These are phyloP conservation scores for Caenorhabditis sinica DNA, from an alignment of 2,888 invertebrate genomes.

Conservation along the genomic window DNA sequence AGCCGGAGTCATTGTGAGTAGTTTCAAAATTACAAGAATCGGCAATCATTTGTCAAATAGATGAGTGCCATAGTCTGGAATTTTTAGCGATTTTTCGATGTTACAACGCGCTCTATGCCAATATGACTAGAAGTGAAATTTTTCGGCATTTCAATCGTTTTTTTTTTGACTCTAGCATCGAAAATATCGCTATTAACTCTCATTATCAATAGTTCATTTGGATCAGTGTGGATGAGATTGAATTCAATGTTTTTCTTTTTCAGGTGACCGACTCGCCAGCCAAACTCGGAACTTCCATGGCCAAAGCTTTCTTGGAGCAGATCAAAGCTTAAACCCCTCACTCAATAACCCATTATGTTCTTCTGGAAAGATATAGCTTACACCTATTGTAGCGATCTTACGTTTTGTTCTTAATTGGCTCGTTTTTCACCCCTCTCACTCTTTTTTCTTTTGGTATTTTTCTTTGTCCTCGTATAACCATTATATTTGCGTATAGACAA, in stretches of 20 bases:
- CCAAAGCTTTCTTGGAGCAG: constrained; percentile 58
- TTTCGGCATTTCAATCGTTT: too few relatives aligned
- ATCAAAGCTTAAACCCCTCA: constrained; percentile 11
- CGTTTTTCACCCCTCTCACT: background rate
- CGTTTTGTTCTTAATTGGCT: constrained; percentile 9
- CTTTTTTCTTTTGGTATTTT: background rate
- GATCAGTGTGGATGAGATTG: too few relatives aligned
- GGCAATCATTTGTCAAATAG: too few relatives aligned
- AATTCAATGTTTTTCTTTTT: constrained; percentile 4
- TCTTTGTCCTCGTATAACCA: background rate
- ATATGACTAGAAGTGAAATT: background rate
- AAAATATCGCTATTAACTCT: too few relatives aligned
- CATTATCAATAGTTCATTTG: too few relatives aligned
- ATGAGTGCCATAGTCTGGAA: too few relatives aligned
- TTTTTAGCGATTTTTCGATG: too few relatives aligned
- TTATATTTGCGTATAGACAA: constrained; percentile 12
- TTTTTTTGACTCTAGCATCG: too few relatives aligned
- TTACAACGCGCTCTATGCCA: too few relatives aligned
- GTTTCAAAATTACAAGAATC: background rate
- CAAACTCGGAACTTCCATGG: constrained; percentile 71
- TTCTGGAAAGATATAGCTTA: constrained; percentile 13
- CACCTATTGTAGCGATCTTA: constrained; percentile 31
- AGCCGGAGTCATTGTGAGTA: constrained; percentile 88
- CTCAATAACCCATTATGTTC: background rate
- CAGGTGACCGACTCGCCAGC: constrained; percentile 74